Evolutionary conservation across 2,797 vertebrate genomes (phyloP), one percentile per base, ranked within the genome.

Genomic region (Enteromius unitaeniatus): DNA sequence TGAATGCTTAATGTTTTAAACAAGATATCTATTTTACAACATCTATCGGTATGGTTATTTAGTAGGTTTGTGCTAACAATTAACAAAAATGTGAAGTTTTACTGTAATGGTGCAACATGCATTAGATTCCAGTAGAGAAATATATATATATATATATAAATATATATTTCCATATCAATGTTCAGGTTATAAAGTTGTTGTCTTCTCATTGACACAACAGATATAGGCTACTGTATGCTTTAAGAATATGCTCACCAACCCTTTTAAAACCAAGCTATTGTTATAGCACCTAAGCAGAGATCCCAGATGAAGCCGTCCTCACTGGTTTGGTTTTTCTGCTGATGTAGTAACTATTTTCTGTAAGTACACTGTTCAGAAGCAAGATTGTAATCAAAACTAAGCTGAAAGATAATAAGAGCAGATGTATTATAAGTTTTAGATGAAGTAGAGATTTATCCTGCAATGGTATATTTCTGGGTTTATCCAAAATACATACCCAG

Each of bases 1-100:
- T 77, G 81, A 83, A 77, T 76, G 73, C 62, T 68, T 55, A 83
- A 77, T 34, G 31, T 82, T 82, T 81, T 49, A 74, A 64, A 19
- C 28, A 5, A 76, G 37, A 76, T 82, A 82, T 82, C 64, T 77
- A 77, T 83, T 83, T 83, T 58, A 82, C 58, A 76, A 31, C 74
- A 65, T 82, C 45, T 75, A 26, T 42, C 23, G 67, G 6, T 47
- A 81, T 49, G 53, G 79, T 81, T 2, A 72, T 65, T 55, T 67
- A 65, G 70, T 65, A 74, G 55, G 53, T 31, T 15, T 68, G 73
- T 68, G 64, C 60, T 83, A 28, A 53, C 58, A 26, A 75, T 23
- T 8, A 78, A 78, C 40, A 15, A 65, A 79, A 79, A 79, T 79
- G 77, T 79, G 45, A 79, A 64, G 42, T 67, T 79, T 65, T 79